Conservation (phyloP, 2,888 invertebrate species). For the Alloscopus bannaensis region DNA sequence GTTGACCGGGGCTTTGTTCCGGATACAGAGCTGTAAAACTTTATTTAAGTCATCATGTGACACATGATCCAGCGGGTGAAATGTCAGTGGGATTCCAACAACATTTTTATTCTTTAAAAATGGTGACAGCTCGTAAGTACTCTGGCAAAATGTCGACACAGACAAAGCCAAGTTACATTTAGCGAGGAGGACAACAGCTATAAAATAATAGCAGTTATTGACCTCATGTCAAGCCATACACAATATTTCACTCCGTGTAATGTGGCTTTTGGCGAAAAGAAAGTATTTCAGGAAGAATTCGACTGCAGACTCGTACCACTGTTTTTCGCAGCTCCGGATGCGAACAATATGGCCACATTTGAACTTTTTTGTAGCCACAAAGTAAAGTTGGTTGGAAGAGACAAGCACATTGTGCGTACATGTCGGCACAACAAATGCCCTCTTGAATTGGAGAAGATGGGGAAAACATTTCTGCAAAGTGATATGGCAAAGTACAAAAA, state of each 20-base stretch:
- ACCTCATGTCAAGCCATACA: conserved; percentile 38
- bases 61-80: conserved; percentile 42
- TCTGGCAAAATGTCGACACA: neutral
- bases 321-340: neutral
- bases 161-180: neutral
- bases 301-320: too few relatives aligned
- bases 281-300: neutral
- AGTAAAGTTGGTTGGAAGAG: conserved; percentile 29
- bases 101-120: neutral
- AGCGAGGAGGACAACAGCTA: neutral
- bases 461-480: conserved; percentile 30
- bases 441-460: conserved; percentile 2
- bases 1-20: conserved; percentile 36
- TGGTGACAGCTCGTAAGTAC: conserved; percentile 5
- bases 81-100: conserved; percentile 30
- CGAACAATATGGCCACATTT: neutral
- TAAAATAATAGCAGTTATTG: conserved; percentile 39
- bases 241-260: conserved; percentile 41
- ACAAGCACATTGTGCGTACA: too few relatives aligned
- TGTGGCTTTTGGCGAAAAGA: conserved; percentile 28
- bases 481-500: conserved; percentile 27
- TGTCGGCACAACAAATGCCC: too few relatives aligned
- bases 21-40: conserved; percentile 47
- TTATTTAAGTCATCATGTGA: conserved; percentile 56
- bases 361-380: neutral